Percentiles rank a stretch among this genome's conserved stretches.
Evolutionary conservation across 2,888 invertebrate genomes (phyloP).

Genomic region (Acronicta psi): DNA sequence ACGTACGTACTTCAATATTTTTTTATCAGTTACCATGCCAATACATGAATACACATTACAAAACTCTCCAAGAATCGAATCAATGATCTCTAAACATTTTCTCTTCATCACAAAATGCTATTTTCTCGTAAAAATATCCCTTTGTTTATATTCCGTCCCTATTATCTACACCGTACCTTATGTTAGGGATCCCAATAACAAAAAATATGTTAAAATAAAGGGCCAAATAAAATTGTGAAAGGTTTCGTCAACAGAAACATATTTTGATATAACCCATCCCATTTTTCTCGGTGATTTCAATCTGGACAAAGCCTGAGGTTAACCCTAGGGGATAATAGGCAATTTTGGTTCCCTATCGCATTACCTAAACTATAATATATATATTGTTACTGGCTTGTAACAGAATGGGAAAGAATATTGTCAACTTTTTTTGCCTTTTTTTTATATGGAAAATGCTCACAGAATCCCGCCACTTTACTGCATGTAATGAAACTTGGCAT

Average conservation of each 20-base stretch:
- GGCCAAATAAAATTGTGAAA: conserved; percentile 22
- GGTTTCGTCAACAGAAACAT: conserved; percentile 7
- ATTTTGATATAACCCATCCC: conserved; percentile 8
- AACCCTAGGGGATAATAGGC: not conserved
- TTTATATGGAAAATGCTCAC: too few relatives aligned
- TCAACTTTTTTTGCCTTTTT: too few relatives aligned
- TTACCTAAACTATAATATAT: conserved; percentile 4
- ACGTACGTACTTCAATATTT: too few relatives aligned
- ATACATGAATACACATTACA: too few relatives aligned
- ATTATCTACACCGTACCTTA: conserved; percentile 13
- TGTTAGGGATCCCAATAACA: conserved; percentile 19
- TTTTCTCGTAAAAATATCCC: conserved; percentile 23
- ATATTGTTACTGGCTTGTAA: not conserved
- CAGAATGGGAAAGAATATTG: not conserved
- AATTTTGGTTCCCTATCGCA: conserved; percentile 8
- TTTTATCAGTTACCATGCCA: too few relatives aligned
- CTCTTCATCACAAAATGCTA: conserved; percentile 12
- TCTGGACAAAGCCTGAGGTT: not conserved
- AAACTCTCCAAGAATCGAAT: not conserved
- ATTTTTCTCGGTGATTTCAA: conserved; percentile 10
- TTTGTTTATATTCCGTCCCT: conserved; percentile 26
- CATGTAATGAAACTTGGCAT: too few relatives aligned
- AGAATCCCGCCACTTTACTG: too few relatives aligned
- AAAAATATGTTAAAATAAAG: conserved; percentile 26
- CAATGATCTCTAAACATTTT: conserved; percentile 24